These are phyloP conservation scores for Sminthopsis crassicaudata DNA, from an alignment of 2,113 vertebrate species.

Conservation along the genomic window DNA sequence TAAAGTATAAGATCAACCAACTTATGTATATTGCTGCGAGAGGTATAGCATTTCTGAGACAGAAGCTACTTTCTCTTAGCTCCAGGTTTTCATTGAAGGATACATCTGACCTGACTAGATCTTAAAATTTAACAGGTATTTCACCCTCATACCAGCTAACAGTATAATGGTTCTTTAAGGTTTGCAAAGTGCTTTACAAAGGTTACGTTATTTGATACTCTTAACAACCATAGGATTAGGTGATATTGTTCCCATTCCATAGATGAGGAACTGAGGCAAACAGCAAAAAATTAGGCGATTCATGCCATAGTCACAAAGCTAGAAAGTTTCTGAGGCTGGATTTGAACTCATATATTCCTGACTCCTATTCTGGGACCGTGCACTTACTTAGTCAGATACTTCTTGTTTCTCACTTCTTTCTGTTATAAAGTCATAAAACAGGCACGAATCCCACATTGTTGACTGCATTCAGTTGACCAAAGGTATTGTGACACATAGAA, in stretches of 20 bases:
- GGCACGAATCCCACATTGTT: neutral
- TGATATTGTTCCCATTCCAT: neutral
- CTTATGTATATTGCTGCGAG: neutral
- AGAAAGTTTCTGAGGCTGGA: neutral
- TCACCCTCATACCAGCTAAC: neutral
- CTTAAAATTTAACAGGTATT: too few species aligned
- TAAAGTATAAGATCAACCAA: too few species aligned
- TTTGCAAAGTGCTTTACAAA: neutral
- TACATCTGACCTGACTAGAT: too few species aligned
- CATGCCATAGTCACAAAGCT: neutral
- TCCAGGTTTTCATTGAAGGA: neutral
- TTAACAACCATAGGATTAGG: neutral
- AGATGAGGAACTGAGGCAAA: neutral
- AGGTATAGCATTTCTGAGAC: neutral
- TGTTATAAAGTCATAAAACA: neutral
- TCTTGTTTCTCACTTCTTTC: neutral
- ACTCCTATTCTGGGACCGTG: neutral
- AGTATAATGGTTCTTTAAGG: neutral
- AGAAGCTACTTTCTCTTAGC: neutral
- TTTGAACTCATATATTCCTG: neutral
- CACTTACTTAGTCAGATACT: neutral
- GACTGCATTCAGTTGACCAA: neutral
- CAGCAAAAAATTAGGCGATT: neutral
- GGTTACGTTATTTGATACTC: neutral
- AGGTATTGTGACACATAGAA: too few species aligned